A percentile compares a stretch with the other conserved stretches of the same genome.
Evolutionary conservation across 1,140 invertebrate genomes (phyloP).

Genomic region (Saxidomus purpurata): DNA sequence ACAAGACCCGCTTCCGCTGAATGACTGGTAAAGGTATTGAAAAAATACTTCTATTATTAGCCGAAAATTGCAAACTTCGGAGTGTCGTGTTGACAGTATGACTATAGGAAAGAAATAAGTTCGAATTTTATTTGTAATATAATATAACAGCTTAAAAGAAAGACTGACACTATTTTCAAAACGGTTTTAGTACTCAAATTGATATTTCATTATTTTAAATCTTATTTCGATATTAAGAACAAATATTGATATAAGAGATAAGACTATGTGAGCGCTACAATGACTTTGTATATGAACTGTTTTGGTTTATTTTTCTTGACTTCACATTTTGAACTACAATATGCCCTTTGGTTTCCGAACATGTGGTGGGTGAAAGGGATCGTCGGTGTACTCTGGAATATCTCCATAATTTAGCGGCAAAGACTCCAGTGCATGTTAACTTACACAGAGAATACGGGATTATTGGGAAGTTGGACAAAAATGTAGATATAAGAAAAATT

Average conservation of each 20-base stretch:
- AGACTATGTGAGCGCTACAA: background rate
- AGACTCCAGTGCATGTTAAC: too few relatives aligned
- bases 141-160: background rate
- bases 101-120: too few relatives aligned
- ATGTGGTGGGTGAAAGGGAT: too few relatives aligned
- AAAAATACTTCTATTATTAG: background rate
- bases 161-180: background rate
- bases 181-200: background rate
- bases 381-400: too few relatives aligned
- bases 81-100: too few relatives aligned
- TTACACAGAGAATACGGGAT: too few relatives aligned
- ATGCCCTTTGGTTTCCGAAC: too few relatives aligned
- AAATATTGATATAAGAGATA: background rate
- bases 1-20: background rate
- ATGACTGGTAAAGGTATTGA: background rate
- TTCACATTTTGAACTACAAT: background rate
- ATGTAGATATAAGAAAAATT: too few relatives aligned
- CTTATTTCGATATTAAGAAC: background rate
- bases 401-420: too few relatives aligned
- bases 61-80: background rate
- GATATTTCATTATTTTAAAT: background rate
- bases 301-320: background rate
- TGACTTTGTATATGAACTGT: background rate
- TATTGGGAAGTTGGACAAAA: too few relatives aligned
- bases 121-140: background rate